phyloP scores from a whole-genome alignment of 53 echinoderm and acorn worm genomes.

The Astropecten irregularis region DNA sequence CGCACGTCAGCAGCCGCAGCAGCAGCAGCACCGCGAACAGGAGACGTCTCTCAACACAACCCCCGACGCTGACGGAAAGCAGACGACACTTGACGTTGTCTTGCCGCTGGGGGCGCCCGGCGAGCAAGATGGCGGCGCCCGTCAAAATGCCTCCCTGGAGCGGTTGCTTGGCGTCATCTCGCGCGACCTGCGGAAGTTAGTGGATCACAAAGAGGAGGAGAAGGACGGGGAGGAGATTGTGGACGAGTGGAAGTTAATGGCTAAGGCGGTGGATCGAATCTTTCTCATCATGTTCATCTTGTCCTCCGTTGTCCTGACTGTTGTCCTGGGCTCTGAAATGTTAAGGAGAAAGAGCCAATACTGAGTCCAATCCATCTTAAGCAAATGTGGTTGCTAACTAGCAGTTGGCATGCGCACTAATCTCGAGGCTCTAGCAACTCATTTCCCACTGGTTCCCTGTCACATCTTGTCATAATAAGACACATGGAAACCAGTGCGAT shows the following conservation, averaged over 20 bases:
- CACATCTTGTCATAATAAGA: too few species aligned
- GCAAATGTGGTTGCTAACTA: neutral
- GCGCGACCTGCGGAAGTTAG: slow-evolving; percentile 52
- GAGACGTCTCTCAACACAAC: neutral
- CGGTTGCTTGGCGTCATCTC: slow-evolving; percentile 54
- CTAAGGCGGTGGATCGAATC: slow-evolving; percentile 64
- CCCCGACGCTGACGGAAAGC: neutral
- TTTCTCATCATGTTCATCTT: slow-evolving; percentile 55
- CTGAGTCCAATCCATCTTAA: too few species aligned
- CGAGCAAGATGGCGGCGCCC: slow-evolving; percentile 39
- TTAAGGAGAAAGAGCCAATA: slow-evolving; percentile 16
- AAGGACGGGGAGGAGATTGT: slow-evolving; percentile 54
- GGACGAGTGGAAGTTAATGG: slow-evolving; percentile 77
- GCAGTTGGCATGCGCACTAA: too few species aligned
- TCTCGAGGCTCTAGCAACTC: too few species aligned
- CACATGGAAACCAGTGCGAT: too few species aligned
- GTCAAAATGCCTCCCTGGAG: slow-evolving; percentile 8
- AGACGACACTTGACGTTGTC: slow-evolving; percentile 18
- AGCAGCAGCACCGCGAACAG: neutral
- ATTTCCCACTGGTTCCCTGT: too few species aligned
- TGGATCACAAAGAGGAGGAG: slow-evolving; percentile 59
- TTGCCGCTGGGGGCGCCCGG: slow-evolving; percentile 44
- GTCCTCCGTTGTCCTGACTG: slow-evolving; percentile 36
- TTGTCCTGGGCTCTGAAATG: slow-evolving; percentile 34
- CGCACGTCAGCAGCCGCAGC: neutral